These are phyloP conservation scores for Coecobrya sp. DNA, from an alignment of 2,888 invertebrate genomes.

Conservation along the genomic window DNA sequence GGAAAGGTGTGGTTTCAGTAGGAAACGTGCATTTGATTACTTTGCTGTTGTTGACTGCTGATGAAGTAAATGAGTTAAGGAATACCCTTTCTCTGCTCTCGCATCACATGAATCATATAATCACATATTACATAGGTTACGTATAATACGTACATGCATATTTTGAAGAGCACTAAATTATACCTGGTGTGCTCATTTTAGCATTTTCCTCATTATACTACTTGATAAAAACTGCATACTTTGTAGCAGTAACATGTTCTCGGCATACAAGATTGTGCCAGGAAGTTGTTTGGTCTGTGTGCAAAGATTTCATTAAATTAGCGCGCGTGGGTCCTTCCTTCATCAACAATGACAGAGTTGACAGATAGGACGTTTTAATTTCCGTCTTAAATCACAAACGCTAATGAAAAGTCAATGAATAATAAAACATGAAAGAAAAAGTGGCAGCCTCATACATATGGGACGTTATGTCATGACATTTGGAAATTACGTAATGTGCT, in stretches of 20 bases:
- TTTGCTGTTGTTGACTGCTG: constrained; percentile 49
- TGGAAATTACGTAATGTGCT: neutral
- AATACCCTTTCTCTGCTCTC: neutral
- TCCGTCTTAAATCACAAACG: constrained; percentile 70
- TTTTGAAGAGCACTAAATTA: constrained; percentile 1
- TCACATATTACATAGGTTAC: too few relatives aligned
- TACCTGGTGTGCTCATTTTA: constrained; percentile 38
- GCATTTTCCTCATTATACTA: constrained; percentile 20
- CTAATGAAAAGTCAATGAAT: constrained; percentile 76
- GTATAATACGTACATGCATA: neutral
- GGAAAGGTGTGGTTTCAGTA: constrained; percentile 62
- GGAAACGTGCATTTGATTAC: constrained; percentile 71
- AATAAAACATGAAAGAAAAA: constrained; percentile 49
- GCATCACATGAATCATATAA: neutral
- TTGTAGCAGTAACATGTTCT: neutral
- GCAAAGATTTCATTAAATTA: constrained; percentile 50
- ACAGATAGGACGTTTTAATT: constrained; percentile 78
- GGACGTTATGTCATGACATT: neutral
- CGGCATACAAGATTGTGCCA: neutral
- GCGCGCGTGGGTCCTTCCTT: constrained; percentile 52
- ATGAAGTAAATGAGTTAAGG: constrained; percentile 62
- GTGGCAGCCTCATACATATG: neutral
- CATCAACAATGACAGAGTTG: constrained; percentile 74
- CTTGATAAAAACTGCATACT: neutral
- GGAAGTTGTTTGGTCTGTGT: constrained; percentile 17